Base-by-base conservation (phyloP, 2,113 vertebrate species). In the Pteropus alecto region DNA sequence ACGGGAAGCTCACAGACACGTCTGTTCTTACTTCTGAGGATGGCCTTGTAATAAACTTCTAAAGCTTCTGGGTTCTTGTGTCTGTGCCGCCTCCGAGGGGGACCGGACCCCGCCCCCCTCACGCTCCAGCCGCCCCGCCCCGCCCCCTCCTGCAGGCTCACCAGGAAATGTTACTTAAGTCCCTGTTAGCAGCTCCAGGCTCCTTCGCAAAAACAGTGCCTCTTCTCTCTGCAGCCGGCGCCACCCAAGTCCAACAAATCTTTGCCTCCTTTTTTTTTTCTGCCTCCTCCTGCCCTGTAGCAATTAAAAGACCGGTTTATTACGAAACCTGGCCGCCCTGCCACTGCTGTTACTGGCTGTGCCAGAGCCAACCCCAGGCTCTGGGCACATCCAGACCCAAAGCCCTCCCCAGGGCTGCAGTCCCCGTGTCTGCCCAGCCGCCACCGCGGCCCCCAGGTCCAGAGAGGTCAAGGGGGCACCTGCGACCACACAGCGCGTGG, bases 11-110 rank as follows among this genome's bases (percentile, higher is more conserved):
- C 30, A 92, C 48, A 91, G 86, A 81, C 35, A 70, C 65, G 10
- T 90, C 7, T 95, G 71, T 97, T 94, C 94, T 85, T 91, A 71
- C 76, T 94, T 95, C 89, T 90, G n/a, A 28, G 0, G 70, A 97
- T 77, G 93, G 35, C 79, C 94, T 98, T 98, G 96, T 97, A 98
- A 98, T 99, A 98, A 98, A 98, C 56, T 24, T 10, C 30, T 96
- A 43, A 93, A 95, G 54, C 60, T 78, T 94, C 78, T 54, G 67
- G 46, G 15, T 67, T 41, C 70, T 76, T 46, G 82, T 74, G 35
- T 86, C 4, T 86, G 63, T 5, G n/a, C 5, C 3, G 22, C 58
- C 61, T 82, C 48, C 1, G n/a, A 22, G 61, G 43, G 35, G 46
- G 28, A 22, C 48, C 2, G 58, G 67, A 14, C 76, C 43, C 43